Conservation (phyloP, 2,797 vertebrate genomes). For the Argyrosomus regius region DNA sequence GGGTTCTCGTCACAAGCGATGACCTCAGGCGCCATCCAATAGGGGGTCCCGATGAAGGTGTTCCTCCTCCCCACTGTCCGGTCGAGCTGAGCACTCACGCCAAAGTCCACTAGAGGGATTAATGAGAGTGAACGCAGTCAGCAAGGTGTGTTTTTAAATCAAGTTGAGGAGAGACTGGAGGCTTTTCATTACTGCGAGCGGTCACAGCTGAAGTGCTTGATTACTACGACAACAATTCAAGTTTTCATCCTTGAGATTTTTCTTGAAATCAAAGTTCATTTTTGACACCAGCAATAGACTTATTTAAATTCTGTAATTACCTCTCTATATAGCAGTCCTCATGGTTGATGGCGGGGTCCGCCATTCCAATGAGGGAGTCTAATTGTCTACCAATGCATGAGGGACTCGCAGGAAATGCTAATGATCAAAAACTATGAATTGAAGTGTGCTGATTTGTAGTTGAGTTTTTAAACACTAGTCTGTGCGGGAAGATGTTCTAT, state of each 20-base stretch:
- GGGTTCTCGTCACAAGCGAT: slow-evolving; percentile 97
- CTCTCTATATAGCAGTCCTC: background rate
- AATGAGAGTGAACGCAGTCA: background rate
- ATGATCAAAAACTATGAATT: too few species aligned
- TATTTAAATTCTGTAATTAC: background rate
- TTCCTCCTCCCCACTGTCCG: slow-evolving; percentile 96
- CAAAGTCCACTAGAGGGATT: slow-evolving; percentile 91
- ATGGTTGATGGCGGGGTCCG: background rate
- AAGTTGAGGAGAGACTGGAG: background rate
- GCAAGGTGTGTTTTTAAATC: background rate
- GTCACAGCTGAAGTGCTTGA: background rate
- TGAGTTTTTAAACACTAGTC: background rate
- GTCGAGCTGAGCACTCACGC: slow-evolving; percentile 96
- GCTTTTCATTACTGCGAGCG: too few species aligned
- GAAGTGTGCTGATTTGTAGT: background rate
- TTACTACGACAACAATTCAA: background rate
- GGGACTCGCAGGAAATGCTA: too few species aligned
- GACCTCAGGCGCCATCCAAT: slow-evolving; percentile 98
- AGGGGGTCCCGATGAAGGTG: slow-evolving; percentile 97
- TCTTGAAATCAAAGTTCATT: too few species aligned
- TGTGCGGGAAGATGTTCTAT: background rate
- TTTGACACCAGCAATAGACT: too few species aligned
- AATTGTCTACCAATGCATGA: background rate
- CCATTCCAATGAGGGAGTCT: background rate
- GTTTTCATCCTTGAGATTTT: background rate